Evolutionary conservation across 1,140 invertebrate genomes (phyloP), one percentile per base, ranked within the genome.

Genomic region (Pygmarrhopalites habei): DNA sequence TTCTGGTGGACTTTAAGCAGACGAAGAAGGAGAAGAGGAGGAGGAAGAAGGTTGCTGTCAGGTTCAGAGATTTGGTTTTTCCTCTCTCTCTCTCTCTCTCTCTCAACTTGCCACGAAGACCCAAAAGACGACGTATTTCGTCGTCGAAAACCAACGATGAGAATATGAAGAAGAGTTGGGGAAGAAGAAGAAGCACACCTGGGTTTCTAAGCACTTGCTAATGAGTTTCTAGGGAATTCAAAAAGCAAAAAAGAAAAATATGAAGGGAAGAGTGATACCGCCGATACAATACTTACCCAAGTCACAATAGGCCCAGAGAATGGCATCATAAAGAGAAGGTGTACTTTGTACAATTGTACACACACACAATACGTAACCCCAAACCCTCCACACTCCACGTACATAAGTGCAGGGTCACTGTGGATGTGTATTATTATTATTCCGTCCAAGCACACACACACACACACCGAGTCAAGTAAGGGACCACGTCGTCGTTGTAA

Each of bases 191-290:
- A 49, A 41, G 61, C 61, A 63, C 61, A 63, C 61, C 61, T 63
- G 61, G 61, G 56, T 44, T 58, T 61, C 61, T 57, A 49, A 47
- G 41, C 53, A 63, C 53, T 63, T 58, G 61, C 61, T 63, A 63
- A 63, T 63, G 61, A 63, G 61, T 63, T 58, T 23, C 53, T 43
- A 26, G 49, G 39, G 53, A 58, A 57, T 58, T 39, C 39, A 63
- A 53, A 62, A 63, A 56, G 32, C 39, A 51, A 51, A 60, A n/a
- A n/a, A 60, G 3, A 32, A 56, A 47, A 56, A 61, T 35, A 41
- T 41, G 49, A 60, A 51, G 30, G 19, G 26, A 29, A 61, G 57
- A 59, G 39, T 29, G 44, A 60, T 44, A 62, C 35, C 28, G 44
- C 25, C 25, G 49, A 56, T 46, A 62, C 32, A 52, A 52, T 7